Evolutionary conservation across 1,140 invertebrate genomes (phyloP).

Genomic region (Ericerus pela): DNA sequence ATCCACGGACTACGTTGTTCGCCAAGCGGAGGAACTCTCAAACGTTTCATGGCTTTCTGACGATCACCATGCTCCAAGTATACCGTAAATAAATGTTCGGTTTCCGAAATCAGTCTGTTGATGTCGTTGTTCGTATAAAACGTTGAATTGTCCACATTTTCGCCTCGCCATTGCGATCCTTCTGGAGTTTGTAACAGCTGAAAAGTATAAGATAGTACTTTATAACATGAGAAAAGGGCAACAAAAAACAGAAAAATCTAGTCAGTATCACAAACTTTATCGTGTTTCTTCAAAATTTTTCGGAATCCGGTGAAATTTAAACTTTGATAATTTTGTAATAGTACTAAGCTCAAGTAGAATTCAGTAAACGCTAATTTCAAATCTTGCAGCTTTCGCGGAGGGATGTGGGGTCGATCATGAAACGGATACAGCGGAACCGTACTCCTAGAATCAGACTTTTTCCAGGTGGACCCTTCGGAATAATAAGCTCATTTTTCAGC

Average conservation of each 20-base stretch:
- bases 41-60: conserved; percentile 92
- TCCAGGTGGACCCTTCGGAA: conserved; percentile 47
- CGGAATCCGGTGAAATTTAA: conserved; percentile 98
- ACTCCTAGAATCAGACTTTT: conserved; percentile 29
- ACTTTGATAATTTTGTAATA: conserved; percentile 82
- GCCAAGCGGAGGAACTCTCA: conserved; percentile 87
- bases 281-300: conserved; percentile 99
- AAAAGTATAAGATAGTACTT: conserved; percentile 23
- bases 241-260: neutral
- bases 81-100: conserved; percentile 78
- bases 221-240: neutral
- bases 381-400: conserved; percentile 73
- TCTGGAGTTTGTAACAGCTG: conserved; percentile 52
- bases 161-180: conserved; percentile 75
- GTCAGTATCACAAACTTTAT: conserved; percentile 57
- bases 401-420: conserved; percentile 35
- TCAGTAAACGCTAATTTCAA: conserved; percentile 97
- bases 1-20: conserved; percentile 95
- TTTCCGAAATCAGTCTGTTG: conserved; percentile 87
- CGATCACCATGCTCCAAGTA: conserved; percentile 89
- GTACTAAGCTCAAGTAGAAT: conserved; percentile 93
- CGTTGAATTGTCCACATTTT: conserved; percentile 82
- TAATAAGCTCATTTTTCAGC: conserved; percentile 67
- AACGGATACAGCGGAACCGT: conserved; percentile 11
- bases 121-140: conserved; percentile 98